Evolutionary conservation across 2,797 vertebrate genomes (phyloP).

Genomic region (Epinephelus awoara): DNA sequence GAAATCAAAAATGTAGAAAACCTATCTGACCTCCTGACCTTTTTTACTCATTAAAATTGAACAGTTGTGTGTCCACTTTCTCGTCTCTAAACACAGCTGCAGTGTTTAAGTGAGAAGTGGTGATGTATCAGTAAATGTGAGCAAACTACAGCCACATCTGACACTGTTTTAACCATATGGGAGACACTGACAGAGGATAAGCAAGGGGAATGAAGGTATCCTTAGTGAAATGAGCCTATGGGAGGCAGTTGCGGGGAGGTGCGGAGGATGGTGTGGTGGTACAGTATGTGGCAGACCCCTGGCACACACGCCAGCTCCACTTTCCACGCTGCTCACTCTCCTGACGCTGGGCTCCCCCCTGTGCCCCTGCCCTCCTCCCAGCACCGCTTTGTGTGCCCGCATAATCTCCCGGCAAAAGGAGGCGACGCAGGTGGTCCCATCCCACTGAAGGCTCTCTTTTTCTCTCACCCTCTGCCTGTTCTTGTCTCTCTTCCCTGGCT

Average conservation of each 20-base stretch:
- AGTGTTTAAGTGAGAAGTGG: background rate
- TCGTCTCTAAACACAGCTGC: background rate
- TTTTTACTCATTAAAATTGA: background rate
- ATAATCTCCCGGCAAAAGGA: slow-evolving; percentile 84
- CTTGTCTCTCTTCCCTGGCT: slow-evolving; percentile 69
- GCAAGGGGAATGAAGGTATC: slow-evolving; percentile 24
- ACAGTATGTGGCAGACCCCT: slow-evolving; percentile 85
- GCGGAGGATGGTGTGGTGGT: slow-evolving; percentile 56
- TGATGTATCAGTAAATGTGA: background rate
- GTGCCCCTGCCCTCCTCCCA: slow-evolving; percentile 77
- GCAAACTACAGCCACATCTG: background rate
- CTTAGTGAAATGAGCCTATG: slow-evolving; percentile 32
- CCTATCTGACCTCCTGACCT: background rate
- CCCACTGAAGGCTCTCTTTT: slow-evolving; percentile 64
- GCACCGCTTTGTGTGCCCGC: slow-evolving; percentile 79
- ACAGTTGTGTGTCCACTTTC: background rate
- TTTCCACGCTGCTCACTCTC: slow-evolving; percentile 89
- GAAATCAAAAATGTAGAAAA: background rate
- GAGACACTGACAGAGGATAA: slow-evolving; percentile 28
- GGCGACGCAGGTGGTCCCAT: slow-evolving; percentile 87
- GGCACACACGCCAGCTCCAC: slow-evolving; percentile 88
- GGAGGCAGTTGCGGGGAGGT: slow-evolving; percentile 48
- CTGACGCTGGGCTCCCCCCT: slow-evolving; percentile 64
- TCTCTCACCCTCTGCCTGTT: slow-evolving; percentile 63
- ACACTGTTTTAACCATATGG: background rate